A percentile compares a stretch with the other conserved stretches of the same genome.
Evolutionary conservation across 2,888 invertebrate species (phyloP).

Genomic region (Nomada ruficornis): DNA sequence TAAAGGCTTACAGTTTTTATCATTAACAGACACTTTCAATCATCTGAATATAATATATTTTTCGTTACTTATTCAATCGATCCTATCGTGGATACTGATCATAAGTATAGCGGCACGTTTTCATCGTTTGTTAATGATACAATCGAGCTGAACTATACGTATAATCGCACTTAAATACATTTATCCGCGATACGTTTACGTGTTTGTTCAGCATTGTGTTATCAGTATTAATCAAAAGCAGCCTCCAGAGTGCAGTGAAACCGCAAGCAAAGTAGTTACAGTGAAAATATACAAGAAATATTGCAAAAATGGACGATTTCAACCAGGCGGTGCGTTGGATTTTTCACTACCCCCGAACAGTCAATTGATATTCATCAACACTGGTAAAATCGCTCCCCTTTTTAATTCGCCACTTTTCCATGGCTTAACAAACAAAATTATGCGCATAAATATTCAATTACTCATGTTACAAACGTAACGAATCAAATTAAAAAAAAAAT

Average conservation of each 20-base stretch:
- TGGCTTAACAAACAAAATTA: not conserved
- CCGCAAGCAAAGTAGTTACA: not conserved
- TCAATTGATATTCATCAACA: not conserved
- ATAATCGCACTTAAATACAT: not conserved
- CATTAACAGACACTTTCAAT: not conserved
- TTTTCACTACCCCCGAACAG: not conserved
- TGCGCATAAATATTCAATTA: not conserved
- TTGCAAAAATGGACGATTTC: too few relatives aligned
- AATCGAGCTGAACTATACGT: not conserved
- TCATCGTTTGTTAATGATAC: not conserved
- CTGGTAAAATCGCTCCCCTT: not conserved
- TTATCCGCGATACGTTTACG: not conserved
- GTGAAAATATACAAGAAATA: not conserved
- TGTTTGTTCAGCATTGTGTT: not conserved
- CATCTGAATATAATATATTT: not conserved
- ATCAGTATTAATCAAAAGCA: constrained; percentile 16
- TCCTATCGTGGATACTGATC: too few relatives aligned
- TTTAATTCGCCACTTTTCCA: not conserved
- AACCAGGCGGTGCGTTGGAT: not conserved
- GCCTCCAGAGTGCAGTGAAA: not conserved
- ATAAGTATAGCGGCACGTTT: not conserved
- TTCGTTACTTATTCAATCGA: not conserved
- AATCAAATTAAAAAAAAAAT: constrained; percentile 8
- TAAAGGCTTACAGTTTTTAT: not conserved
- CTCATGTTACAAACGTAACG: not conserved